Evolutionary conservation across 2,797 vertebrate genomes (phyloP).

Genomic region (Characodon lateralis): DNA sequence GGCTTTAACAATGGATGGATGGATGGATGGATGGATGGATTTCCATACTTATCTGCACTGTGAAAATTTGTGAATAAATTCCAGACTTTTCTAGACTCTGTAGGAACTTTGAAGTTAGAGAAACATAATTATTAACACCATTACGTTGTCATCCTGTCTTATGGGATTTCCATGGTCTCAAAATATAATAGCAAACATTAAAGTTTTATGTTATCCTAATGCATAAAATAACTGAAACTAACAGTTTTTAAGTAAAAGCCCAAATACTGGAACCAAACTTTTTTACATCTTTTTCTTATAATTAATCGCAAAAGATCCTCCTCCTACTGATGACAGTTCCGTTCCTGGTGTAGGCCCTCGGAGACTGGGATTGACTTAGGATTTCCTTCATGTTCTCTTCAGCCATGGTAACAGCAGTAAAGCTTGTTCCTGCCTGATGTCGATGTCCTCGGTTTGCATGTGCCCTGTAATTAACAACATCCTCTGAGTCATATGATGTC

Average conservation of each 20-base stretch:
- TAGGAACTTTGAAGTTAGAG: background rate
- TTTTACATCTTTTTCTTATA: slow-evolving; percentile 69
- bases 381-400: slow-evolving; percentile 69
- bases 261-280: slow-evolving; percentile 57
- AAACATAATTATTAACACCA: background rate
- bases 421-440: slow-evolving; percentile 67
- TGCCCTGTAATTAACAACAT: slow-evolving; percentile 73
- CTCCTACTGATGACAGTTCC: slow-evolving; percentile 76
- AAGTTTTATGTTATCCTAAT: slow-evolving; percentile 18
- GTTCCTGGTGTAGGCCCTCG: slow-evolving; percentile 63
- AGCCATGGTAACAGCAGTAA: slow-evolving; percentile 69
- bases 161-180: background rate
- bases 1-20: too few relatives aligned
- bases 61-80: too few relatives aligned
- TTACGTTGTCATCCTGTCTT: background rate
- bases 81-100: too few relatives aligned
- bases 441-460: slow-evolving; percentile 60
- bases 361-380: slow-evolving; percentile 78
- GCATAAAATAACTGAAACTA: slow-evolving; percentile 13
- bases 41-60: too few relatives aligned
- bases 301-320: slow-evolving; percentile 78
- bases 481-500: slow-evolving; percentile 68
- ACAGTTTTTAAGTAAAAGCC: slow-evolving; percentile 42
- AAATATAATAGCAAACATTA: background rate
- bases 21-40: background rate